Conservation (phyloP, 1,140 invertebrate genomes). For the Hormaphis cornu region DNA sequence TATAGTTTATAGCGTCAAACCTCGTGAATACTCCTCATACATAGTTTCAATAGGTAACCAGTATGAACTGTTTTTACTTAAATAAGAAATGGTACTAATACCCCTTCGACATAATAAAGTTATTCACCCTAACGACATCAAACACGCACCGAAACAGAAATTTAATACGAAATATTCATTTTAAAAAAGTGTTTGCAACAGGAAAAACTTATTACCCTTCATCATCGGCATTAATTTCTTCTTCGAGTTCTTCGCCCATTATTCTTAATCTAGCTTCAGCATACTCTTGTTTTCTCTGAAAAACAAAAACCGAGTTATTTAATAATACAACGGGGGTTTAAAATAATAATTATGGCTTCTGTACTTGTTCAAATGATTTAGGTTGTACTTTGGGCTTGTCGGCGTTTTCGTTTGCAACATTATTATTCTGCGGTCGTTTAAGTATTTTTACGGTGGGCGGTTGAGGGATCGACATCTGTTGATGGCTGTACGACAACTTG, state of each 20-base stretch:
- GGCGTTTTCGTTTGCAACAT: slow-evolving; percentile 6
- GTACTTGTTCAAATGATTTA: slow-evolving; percentile 26
- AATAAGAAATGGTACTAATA: too few relatives aligned
- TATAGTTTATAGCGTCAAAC: too few relatives aligned
- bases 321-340: too few relatives aligned
- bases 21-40: too few relatives aligned
- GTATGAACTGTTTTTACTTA: too few relatives aligned
- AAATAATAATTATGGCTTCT: not conserved
- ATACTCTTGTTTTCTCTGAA: slow-evolving; percentile 29
- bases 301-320: not conserved
- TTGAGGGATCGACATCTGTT: slow-evolving; percentile 21
- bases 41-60: too few relatives aligned
- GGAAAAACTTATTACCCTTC: slow-evolving; percentile 9
- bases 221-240: slow-evolving; percentile 18
- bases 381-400: slow-evolving; percentile 21
- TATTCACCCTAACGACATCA: too few relatives aligned
- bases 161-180: too few relatives aligned
- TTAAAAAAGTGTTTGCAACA: too few relatives aligned
- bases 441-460: slow-evolving; percentile 25
- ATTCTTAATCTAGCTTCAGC: slow-evolving; percentile 27
- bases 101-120: too few relatives aligned
- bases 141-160: too few relatives aligned
- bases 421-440: slow-evolving; percentile 10
- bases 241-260: slow-evolving; percentile 15
- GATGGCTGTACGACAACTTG: slow-evolving; percentile 10